These are phyloP conservation scores for Anas platyrhynchos DNA, from an alignment of 2,113 vertebrate species.

Conservation along the genomic window DNA sequence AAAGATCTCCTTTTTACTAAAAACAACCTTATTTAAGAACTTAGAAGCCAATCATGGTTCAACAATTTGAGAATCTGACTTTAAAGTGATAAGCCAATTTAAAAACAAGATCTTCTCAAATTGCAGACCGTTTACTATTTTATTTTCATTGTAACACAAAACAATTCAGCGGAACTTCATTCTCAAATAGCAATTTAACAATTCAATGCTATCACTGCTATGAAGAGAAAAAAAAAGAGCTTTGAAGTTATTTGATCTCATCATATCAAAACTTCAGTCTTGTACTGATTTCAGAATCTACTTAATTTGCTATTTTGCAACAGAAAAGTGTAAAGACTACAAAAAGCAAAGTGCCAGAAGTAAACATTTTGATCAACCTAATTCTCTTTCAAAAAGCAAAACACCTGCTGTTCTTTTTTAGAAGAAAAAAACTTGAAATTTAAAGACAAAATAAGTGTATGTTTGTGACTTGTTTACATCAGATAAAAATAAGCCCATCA, in stretches of 20 bases:
- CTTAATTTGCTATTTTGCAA: background rate
- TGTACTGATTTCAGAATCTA: background rate
- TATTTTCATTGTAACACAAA: background rate
- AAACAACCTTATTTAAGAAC: background rate
- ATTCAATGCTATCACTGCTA: background rate
- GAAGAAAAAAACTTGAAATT: background rate
- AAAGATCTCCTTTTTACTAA: background rate
- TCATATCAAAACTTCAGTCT: background rate
- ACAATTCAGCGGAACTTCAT: background rate
- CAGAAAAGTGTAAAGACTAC: background rate
- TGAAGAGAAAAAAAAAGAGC: background rate
- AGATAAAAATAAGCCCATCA: background rate
- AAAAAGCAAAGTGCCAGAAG: background rate
- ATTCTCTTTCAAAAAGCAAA: background rate
- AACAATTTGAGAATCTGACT: background rate
- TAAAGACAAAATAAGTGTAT: background rate
- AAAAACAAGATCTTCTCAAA: background rate
- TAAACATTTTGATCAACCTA: constrained; percentile 40
- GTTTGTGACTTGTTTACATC: background rate
- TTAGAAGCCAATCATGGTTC: background rate
- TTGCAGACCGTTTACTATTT: background rate
- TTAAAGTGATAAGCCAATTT: background rate
- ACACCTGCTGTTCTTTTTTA: background rate
- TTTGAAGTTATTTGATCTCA: constrained; percentile 23
- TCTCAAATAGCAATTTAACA: background rate